These are phyloP conservation scores for Vimba vimba DNA, from an alignment of 2,113 vertebrate species.

Conservation along the genomic window DNA sequence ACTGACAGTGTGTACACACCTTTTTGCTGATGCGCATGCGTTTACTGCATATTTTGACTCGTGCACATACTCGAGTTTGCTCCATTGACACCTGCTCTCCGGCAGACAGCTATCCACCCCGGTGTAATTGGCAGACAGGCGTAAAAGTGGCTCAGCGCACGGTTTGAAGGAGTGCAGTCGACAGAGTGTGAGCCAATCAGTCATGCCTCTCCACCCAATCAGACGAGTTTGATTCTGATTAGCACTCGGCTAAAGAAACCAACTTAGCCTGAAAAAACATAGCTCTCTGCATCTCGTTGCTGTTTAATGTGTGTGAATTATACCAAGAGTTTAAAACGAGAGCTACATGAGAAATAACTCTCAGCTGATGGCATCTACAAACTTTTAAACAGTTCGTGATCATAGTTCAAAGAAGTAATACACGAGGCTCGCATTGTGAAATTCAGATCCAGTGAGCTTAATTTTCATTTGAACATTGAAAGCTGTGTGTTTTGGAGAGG, in stretches of 20 bases:
- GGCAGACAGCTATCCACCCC: constrained; percentile 48
- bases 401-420: neutral
- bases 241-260: constrained; percentile 54
- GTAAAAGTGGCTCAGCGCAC: constrained; percentile 53
- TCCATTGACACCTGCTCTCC: constrained; percentile 56
- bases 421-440: neutral
- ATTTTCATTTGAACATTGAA: constrained; percentile 21
- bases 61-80: constrained; percentile 39
- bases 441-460: neutral
- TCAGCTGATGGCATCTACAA: neutral
- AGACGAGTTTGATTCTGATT: constrained; percentile 62
- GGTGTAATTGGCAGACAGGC: constrained; percentile 57
- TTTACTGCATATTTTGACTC: constrained; percentile 17
- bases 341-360: constrained; percentile 39
- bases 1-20: neutral
- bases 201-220: constrained; percentile 61
- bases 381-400: neutral
- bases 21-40: neutral
- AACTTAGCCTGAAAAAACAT: constrained; percentile 52
- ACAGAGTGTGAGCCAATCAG: constrained; percentile 61
- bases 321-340: constrained; percentile 36
- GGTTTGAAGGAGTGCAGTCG: constrained; percentile 50
- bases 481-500: neutral
- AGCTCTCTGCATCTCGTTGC: constrained; percentile 55
- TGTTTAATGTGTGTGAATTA: constrained; percentile 56